phyloP scores from a whole-genome alignment of 2,797 vertebrate species.

The Enteromius thamalakanensis region DNA sequence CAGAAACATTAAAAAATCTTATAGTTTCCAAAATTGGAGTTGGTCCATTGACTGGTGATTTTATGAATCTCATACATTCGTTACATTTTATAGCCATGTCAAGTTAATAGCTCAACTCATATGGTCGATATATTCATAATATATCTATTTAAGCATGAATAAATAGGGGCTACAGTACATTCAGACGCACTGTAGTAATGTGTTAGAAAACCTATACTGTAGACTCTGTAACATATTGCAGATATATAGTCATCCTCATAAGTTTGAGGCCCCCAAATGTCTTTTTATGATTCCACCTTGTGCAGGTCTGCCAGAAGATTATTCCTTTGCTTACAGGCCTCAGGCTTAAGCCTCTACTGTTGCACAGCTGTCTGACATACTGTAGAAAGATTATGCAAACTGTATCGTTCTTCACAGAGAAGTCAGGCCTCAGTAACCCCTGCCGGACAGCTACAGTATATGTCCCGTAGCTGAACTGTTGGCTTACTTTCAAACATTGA shows the following conservation, averaged over 20 bases:
- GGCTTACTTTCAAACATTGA: slow-evolving; percentile 37
- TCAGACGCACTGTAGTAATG: neutral
- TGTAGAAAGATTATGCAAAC: slow-evolving; percentile 38
- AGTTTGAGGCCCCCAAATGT: neutral
- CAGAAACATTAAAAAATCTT: no score
- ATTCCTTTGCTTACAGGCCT: slow-evolving; percentile 53
- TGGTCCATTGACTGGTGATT: no score
- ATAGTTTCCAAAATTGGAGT: no score
- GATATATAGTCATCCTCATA: slow-evolving; percentile 6
- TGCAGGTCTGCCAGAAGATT: slow-evolving; percentile 44
- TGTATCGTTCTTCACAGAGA: neutral
- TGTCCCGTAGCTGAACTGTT: slow-evolving; percentile 28
- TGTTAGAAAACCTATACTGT: neutral
- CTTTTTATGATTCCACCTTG: neutral
- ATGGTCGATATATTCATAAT: neutral
- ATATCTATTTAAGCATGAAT: neutral
- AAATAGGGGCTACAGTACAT: neutral
- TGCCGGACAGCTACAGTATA: neutral
- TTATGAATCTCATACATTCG: neutral
- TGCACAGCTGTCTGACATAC: slow-evolving; percentile 17
- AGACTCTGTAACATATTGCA: neutral
- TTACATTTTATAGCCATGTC: neutral
- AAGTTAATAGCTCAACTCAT: neutral
- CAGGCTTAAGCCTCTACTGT: neutral
- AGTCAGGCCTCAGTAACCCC: slow-evolving; percentile 23